phyloP scores from a whole-genome alignment of 1,140 invertebrate species.

The Odontomachus brunneus region DNA sequence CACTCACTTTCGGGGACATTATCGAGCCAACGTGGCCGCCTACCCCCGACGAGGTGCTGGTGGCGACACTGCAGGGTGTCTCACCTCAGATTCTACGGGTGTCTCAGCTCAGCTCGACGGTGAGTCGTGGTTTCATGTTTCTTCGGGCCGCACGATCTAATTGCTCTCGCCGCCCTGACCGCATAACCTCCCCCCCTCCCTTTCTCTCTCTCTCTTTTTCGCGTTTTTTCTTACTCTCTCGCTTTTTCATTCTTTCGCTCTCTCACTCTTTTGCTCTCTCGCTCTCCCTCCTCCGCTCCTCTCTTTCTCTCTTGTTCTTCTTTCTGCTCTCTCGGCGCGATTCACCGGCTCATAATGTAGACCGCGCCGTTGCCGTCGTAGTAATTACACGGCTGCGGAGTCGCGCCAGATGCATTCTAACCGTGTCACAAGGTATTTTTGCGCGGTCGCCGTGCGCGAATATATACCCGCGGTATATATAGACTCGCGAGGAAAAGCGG shows the following conservation, averaged over 20 bases:
- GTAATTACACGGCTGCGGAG: slow-evolving; percentile 12
- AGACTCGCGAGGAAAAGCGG: not conserved
- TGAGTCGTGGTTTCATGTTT: slow-evolving; percentile 52
- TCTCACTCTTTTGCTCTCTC: no score
- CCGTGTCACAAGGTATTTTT: slow-evolving; percentile 17
- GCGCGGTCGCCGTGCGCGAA: not conserved
- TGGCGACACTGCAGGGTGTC: slow-evolving; percentile 19
- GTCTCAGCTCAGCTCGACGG: slow-evolving; percentile 10
- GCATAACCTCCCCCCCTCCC: slow-evolving; percentile 32
- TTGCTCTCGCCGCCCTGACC: slow-evolving; percentile 48
- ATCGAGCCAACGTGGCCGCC: slow-evolving; percentile 61
- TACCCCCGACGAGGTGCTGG: slow-evolving; percentile 24
- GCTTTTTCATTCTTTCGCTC: no score
- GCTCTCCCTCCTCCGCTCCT: not conserved
- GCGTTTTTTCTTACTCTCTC: no score
- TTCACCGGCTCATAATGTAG: slow-evolving; percentile 5
- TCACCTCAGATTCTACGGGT: not conserved
- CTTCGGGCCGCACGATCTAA: slow-evolving; percentile 53
- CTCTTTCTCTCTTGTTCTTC: no score
- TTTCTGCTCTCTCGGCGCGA: not conserved
- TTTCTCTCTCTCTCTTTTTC: no score
- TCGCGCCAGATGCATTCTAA: not conserved
- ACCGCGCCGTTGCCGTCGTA: not conserved
- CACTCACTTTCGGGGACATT: slow-evolving; percentile 72
- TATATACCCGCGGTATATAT: not conserved